Conservation (phyloP, 2,797 vertebrate species). For the Okamejei kenojei region DNA sequence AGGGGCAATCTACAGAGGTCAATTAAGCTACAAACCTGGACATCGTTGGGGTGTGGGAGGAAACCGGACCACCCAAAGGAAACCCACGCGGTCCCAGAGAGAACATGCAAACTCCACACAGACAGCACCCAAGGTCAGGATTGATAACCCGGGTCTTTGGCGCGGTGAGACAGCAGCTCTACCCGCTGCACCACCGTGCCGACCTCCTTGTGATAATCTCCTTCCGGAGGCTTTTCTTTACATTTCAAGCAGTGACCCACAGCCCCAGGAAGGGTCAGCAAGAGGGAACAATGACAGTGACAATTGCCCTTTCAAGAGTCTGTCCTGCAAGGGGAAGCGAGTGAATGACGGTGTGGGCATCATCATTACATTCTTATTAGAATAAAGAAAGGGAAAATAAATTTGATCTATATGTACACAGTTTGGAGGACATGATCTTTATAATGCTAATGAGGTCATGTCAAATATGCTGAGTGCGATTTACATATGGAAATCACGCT, state of each 20-base stretch:
- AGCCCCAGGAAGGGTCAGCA: neutral
- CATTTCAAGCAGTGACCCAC: neutral
- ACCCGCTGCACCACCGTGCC: too few relatives aligned
- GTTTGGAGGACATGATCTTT: neutral
- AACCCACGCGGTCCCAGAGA: too few relatives aligned
- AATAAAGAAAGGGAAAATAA: neutral
- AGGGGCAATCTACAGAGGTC: too few relatives aligned
- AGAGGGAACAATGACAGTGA: neutral
- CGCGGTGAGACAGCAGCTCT: too few relatives aligned
- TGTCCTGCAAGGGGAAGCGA: neutral
- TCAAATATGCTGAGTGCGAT: slow-evolving; percentile 10
- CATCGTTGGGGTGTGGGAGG: too few relatives aligned
- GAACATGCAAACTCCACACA: too few relatives aligned
- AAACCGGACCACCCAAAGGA: too few relatives aligned
- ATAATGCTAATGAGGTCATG: slow-evolving; percentile 15
- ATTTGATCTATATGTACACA: neutral
- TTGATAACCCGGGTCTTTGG: too few relatives aligned
- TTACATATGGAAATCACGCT: slow-evolving; percentile 16
- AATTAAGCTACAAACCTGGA: too few relatives aligned
- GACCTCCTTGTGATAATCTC: neutral
- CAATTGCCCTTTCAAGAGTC: neutral
- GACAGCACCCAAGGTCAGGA: too few relatives aligned
- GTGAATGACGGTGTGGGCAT: neutral
- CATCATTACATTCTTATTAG: neutral
- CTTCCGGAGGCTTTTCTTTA: neutral